phyloP scores from a whole-genome alignment of 2,888 invertebrate genomes.

The Aethes cnicana region DNA sequence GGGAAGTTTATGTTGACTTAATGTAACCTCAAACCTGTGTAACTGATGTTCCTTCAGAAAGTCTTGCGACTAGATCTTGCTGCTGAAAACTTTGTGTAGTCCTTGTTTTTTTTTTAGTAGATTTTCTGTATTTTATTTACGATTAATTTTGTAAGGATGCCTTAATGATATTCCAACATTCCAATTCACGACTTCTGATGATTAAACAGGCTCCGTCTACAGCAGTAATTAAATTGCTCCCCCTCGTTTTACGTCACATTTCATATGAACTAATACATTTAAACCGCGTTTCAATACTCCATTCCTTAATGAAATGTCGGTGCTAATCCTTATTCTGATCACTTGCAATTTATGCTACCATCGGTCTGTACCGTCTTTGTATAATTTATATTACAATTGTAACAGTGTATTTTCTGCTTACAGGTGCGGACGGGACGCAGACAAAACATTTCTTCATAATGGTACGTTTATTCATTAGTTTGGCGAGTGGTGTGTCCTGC shows the following conservation, averaged over 20 bases:
- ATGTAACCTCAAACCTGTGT: too few species aligned
- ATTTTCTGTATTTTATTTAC: too few species aligned
- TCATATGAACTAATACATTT: constrained; percentile 14
- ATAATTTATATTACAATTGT: background rate
- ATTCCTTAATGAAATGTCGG: background rate
- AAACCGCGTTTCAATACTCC: background rate
- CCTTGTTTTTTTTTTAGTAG: too few species aligned
- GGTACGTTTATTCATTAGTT: constrained; percentile 41
- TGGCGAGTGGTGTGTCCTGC: too few species aligned
- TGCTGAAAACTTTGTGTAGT: too few species aligned
- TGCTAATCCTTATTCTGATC: background rate
- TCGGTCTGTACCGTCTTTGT: too few species aligned
- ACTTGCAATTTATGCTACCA: background rate
- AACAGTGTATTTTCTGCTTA: background rate
- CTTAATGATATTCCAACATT: background rate
- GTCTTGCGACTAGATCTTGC: too few species aligned
- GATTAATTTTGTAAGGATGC: too few species aligned
- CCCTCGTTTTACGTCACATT: constrained; percentile 1
- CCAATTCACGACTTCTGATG: constrained; percentile 4
- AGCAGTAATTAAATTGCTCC: background rate
- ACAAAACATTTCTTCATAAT: constrained; percentile 54
- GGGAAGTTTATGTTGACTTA: too few species aligned
- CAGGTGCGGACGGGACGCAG: constrained; percentile 32
- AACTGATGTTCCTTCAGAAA: too few species aligned
- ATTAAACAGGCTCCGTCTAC: constrained; percentile 3